Evolutionary conservation across 2,113 vertebrate species (phyloP), one percentile per base, ranked within the genome.

Genomic region (Stigmatopora nigra): DNA sequence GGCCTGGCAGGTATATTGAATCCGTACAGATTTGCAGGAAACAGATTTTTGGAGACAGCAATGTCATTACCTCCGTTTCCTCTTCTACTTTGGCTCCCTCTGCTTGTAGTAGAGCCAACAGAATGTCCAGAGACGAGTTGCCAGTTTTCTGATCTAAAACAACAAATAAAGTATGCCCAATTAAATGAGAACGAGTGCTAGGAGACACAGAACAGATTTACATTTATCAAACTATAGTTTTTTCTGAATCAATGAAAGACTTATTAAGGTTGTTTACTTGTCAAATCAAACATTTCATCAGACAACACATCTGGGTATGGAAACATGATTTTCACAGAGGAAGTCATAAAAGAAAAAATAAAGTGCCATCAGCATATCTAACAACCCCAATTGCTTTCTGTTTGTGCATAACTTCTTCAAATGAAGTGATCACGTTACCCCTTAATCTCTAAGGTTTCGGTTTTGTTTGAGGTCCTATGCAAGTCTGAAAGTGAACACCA

Each of bases 51-150:
- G 11, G 19, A 64, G 64, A 41, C 35, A 52, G 53, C 14, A 12
- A 15, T 5, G 49, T 36, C 67, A 55, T 86, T 88, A 99, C 96
- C 94, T 99, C 97, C 0, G 97, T 98, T 84, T 98, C 97, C 57
- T 99, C 97, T 75, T 99, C 97, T 17, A 99, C 95, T 84, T 98
- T 97, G 2, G 97, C 96, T 75, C 97, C 97, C 79, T 98, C 97
- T 0, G 97, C 82, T 85, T 99, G 97, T 62, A 99, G 93, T 38
- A 99, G 88, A 0, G 97, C 97, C 19, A 99, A 81, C 65, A 99
- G 78, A 0, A 90, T 95, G 86, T 99, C 97, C 90, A 98, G 77
- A 1, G 96, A 96, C 17, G 91, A 89, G 3, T 84, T 92, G 58
- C 90, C 93, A 31, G 93, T 93, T 73, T 90, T 92, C 67, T 93